Evolutionary conservation across 2,113 vertebrate genomes (phyloP), one percentile per base, ranked within the genome.

Genomic region (Tyto alba): DNA sequence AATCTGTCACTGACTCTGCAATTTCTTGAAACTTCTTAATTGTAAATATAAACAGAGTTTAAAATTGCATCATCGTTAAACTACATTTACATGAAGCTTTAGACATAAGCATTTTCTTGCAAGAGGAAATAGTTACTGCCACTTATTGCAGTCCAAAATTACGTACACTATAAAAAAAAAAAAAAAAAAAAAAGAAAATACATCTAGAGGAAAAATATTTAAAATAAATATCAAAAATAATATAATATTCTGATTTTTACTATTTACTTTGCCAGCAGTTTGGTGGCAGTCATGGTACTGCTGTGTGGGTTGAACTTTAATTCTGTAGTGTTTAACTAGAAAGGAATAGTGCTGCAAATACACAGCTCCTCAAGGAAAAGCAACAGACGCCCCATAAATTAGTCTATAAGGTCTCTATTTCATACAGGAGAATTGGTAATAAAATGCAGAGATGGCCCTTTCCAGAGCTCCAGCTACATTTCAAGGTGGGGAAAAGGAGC

Each of bases 121-220:
- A 38, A 59, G 55, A 71, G 64, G 10, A 63, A 15, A 1, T 29
- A 40, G 13, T 63, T 67, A 16, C 47, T 67, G 48, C 16, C 30
- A 45, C 52, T 53, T 82, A 13, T 4, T 48, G 27, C 17, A 56
- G 69, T 8, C 21, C n/a, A 52, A 47, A 67, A 59, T 59, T 16
- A 8, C 0, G 0, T 34, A 15, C 0, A 7, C 67, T 82, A 4
- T 7, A 21, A 57, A 85, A 69, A 32, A 15, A 32, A 13, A 2
- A 14, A 16, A 43, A 19, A 29, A 17, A 45, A 41, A 14, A 16
- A 43, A 19, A 29, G 17, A 45, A 41, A 67, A 36, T 48, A 15
- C 5, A 64, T 40, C 29, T 71, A 74, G 48, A 59, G 26, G 41
- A 20, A 41, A 55, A 60, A 41, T 48, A 76, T 5, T 85, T 47